These are phyloP conservation scores for Chrysopa pallens DNA, from an alignment of 1,140 invertebrate genomes.

Conservation along the genomic window DNA sequence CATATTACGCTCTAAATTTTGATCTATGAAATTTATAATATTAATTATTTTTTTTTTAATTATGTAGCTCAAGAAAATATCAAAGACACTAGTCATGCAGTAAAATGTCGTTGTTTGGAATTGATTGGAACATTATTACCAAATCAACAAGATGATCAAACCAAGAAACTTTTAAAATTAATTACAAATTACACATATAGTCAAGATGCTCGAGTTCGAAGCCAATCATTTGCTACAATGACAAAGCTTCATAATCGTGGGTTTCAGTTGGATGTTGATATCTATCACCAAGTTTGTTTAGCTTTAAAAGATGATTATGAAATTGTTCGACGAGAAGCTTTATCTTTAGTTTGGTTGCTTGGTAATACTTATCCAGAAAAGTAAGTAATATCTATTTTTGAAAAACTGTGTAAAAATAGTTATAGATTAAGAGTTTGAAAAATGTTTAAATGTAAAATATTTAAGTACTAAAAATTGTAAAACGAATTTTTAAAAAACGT, in stretches of 20 bases:
- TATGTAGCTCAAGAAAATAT: slow-evolving; percentile 39
- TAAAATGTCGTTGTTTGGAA: slow-evolving; percentile 61
- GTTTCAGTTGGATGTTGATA: slow-evolving; percentile 49
- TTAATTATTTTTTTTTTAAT: no score
- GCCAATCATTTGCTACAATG: slow-evolving; percentile 70
- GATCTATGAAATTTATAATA: no score
- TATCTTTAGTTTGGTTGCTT: slow-evolving; percentile 71
- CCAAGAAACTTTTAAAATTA: slow-evolving; percentile 40
- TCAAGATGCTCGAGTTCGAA: slow-evolving; percentile 77
- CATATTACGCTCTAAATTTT: no score
- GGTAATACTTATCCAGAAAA: slow-evolving; percentile 75
- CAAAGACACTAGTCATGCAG: slow-evolving; percentile 50
- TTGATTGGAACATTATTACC: slow-evolving; percentile 46
- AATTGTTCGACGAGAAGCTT: slow-evolving; percentile 69
- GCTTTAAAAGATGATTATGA: slow-evolving; percentile 89
- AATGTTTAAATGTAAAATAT: no score
- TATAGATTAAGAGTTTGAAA: neutral
- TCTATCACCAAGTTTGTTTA: slow-evolving; percentile 67
- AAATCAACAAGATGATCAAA: slow-evolving; percentile 26
- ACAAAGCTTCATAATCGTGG: slow-evolving; percentile 66
- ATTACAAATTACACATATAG: slow-evolving; percentile 66
- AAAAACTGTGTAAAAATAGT: slow-evolving; percentile 1
- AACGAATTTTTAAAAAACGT: no score
- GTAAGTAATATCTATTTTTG: slow-evolving; percentile 30
- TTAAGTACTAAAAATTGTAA: no score